Evolutionary conservation across 2,113 vertebrate species (phyloP).

Genomic region (Silurus asotus): DNA sequence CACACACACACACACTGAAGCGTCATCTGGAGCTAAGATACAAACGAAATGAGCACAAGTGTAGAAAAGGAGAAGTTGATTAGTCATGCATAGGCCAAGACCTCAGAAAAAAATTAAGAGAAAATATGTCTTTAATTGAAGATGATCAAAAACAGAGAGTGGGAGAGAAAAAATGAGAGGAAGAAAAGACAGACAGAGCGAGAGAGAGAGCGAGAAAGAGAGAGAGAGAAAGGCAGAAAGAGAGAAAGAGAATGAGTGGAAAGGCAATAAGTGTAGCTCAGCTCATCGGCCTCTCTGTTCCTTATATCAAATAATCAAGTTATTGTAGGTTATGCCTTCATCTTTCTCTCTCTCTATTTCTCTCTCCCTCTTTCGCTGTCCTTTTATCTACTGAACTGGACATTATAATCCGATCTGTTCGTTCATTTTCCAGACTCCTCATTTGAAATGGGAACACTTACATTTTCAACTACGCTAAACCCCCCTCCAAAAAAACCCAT

Average conservation of each 20-base stretch:
- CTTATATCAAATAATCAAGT: constrained; percentile 24
- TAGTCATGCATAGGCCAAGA: neutral
- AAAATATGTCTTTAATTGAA: neutral
- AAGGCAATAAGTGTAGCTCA: constrained; percentile 15
- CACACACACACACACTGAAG: neutral
- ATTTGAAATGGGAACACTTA: neutral
- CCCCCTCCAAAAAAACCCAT: neutral
- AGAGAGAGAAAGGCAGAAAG: constrained; percentile 45
- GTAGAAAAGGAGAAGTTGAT: too few relatives aligned
- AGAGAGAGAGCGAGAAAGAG: constrained; percentile 2
- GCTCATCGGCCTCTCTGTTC: constrained; percentile 15
- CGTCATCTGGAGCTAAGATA: constrained; percentile 1
- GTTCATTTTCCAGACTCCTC: neutral
- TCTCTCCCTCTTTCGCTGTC: neutral
- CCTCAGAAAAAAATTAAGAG: neutral
- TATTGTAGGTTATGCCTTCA: neutral
- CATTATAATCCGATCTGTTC: neutral
- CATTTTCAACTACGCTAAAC: neutral
- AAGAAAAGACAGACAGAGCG: neutral
- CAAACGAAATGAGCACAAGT: neutral
- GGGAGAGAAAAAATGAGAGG: constrained; percentile 13
- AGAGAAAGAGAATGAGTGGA: constrained; percentile 30
- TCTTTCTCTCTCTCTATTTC: neutral
- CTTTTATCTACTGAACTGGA: neutral
- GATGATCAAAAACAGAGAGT: constrained; percentile 51